phyloP scores from a whole-genome alignment of 2,888 invertebrate species.

The Omphaloscelis lunosa region DNA sequence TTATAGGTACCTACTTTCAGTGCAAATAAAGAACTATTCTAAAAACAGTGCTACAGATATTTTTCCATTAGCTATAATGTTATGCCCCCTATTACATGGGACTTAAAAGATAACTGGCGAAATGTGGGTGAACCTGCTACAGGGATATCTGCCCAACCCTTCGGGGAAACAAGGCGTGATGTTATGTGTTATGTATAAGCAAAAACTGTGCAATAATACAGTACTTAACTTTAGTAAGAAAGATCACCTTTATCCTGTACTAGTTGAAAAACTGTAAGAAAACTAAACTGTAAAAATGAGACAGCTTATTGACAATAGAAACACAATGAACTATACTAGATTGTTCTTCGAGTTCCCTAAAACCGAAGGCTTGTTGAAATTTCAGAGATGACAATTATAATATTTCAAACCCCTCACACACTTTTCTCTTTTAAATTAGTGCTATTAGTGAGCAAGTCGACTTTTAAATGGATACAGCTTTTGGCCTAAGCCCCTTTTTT shows the following conservation, averaged over 20 bases:
- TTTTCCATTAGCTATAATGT: too few relatives aligned
- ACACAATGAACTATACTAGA: background rate
- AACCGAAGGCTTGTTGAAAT: background rate
- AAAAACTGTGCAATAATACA: background rate
- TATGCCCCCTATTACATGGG: too few relatives aligned
- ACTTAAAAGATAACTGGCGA: too few relatives aligned
- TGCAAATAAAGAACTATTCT: too few relatives aligned
- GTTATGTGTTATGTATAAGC: background rate
- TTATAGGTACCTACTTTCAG: too few relatives aligned
- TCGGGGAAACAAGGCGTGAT: too few relatives aligned
- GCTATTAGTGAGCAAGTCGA: background rate
- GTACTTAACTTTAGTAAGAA: background rate
- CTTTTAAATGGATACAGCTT: background rate
- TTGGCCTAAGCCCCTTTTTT: background rate
- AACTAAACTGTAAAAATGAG: too few relatives aligned
- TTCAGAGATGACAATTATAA: background rate
- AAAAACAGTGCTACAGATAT: too few relatives aligned
- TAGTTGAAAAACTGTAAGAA: background rate
- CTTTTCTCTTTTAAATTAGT: background rate
- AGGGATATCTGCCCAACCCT: too few relatives aligned
- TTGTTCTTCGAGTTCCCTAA: background rate
- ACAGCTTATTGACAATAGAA: background rate
- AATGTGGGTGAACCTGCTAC: too few relatives aligned
- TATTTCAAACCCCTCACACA: background rate
- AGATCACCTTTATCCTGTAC: background rate